Conservation (phyloP, 2,888 invertebrate species). For the Microplitis deprimator region DNA sequence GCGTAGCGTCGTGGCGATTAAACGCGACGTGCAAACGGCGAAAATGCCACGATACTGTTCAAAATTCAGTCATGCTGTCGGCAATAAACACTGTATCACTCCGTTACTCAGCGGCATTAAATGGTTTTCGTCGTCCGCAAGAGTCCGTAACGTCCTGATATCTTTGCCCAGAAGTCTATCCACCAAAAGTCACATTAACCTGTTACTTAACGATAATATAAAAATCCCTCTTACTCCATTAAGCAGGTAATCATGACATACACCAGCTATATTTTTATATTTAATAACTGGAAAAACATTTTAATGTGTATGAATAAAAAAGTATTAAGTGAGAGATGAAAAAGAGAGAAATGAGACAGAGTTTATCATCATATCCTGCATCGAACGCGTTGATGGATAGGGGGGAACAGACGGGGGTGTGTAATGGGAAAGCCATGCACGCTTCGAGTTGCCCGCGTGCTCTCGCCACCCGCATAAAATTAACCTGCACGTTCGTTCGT, state of each 20-base stretch:
- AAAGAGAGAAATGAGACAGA: not conserved
- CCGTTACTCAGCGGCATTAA: conserved; percentile 61
- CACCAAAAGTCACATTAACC: not conserved
- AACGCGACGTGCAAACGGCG: conserved; percentile 3
- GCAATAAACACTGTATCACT: conserved; percentile 66
- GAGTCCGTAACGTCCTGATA: conserved; percentile 20
- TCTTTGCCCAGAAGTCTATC: not conserved
- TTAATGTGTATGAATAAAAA: not conserved
- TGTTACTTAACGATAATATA: not conserved
- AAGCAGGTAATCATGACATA: not conserved
- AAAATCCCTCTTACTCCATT: not conserved
- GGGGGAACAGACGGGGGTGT: conserved; percentile 44
- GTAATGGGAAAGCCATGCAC: conserved; percentile 70
- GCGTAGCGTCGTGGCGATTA: not conserved
- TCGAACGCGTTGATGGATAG: conserved; percentile 57
- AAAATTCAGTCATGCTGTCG: conserved; percentile 61
- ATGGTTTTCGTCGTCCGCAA: conserved; percentile 47
- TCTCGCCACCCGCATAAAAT: conserved; percentile 69
- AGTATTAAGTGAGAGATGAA: not conserved
- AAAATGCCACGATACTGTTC: conserved; percentile 52
- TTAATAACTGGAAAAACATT: not conserved
- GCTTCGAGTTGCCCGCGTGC: conserved; percentile 60
- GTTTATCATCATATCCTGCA: conserved; percentile 58
- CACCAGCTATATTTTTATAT: not conserved
- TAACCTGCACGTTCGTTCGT: conserved; percentile 67